Percentiles rank a stretch among this genome's conserved stretches.
These are phyloP conservation scores for Caenorhabditis sp. DNA, from an alignment of 2,888 invertebrate genomes.

Conservation along the genomic window DNA sequence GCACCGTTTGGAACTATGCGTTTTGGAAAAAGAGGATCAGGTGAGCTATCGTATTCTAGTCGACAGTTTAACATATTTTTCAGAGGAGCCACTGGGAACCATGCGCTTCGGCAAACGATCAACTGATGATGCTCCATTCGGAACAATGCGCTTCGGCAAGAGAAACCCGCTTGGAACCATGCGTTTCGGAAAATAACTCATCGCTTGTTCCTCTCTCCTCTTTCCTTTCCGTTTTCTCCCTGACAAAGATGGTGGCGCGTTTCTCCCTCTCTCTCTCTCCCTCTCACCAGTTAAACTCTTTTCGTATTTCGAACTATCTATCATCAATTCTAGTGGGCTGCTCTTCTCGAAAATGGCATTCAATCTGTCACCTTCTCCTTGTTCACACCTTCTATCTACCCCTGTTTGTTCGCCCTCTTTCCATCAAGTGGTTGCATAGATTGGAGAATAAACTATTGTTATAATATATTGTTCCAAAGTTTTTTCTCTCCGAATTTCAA, in stretches of 20 bases:
- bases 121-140: slow-evolving; percentile 50
- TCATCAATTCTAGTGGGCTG: slow-evolving; percentile 28
- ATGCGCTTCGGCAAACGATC: slow-evolving; percentile 65
- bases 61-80: background rate
- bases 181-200: slow-evolving; percentile 71
- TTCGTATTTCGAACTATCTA: slow-evolving; percentile 3
- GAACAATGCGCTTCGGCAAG: slow-evolving; percentile 66
- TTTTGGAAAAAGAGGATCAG: slow-evolving; percentile 64
- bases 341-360: slow-evolving; percentile 23
- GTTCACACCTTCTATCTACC: background rate
- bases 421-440: slow-evolving; percentile 60
- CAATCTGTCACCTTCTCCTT: slow-evolving; percentile 3
- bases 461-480: slow-evolving; percentile 50
- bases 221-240: slow-evolving; percentile 11
- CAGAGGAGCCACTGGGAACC: slow-evolving; percentile 55
- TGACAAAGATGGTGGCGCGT: slow-evolving; percentile 15
- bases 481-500: background rate
- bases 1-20: slow-evolving; percentile 69
- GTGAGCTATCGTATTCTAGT: background rate
- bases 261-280: slow-evolving; percentile 19
- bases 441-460: slow-evolving; percentile 65
- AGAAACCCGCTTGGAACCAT: slow-evolving; percentile 72
- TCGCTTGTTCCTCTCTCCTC: background rate
- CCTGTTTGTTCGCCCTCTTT: slow-evolving; percentile 9
- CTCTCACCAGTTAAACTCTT: slow-evolving; percentile 5